Base-by-base conservation (phyloP, 2,797 vertebrate species). In the Amazona ochrocephala region DNA sequence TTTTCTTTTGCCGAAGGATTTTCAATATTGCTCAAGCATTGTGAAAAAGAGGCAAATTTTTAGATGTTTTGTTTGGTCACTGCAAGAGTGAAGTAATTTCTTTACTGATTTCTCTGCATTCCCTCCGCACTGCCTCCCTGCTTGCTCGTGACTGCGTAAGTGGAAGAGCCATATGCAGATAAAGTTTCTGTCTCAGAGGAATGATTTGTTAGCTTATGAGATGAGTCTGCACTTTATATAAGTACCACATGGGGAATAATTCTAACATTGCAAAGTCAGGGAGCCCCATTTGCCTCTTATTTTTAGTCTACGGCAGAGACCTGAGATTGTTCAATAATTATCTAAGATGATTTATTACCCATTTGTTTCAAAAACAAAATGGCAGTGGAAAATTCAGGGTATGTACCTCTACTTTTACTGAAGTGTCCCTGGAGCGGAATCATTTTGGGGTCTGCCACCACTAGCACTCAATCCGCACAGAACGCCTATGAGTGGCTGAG, bases 381-480 rank as follows among this genome's bases (percentile, higher is more conserved):
- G 51, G 2, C 16, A 70, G n/a, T 61, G 78, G 74, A 50, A 90
- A 94, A 89, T 15, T 67, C n/a, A 45, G 50, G 47, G 54, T 13
- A 18, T 37, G 29, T 27, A 77, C 41, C 61, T 91, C 58, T 88
- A 50, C 20, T 91, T 95, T 87, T 79, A 32, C 30, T 89, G 22
- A 88, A 87, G 64, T 21, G n/a, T 42, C 30, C 30, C 7, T 13
- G 13, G 54, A 86, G 48, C 54, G 34, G 92, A 87, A 93, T 76
- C 61, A 26, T 84, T 94, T 60, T 72, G 61, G 72, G 23, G 20
- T 96, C 71, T 95, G 91, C 85, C 93, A 94, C 91, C 48, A 41
- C 79, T 95, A 94, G 87, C 89, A 87, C 79, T 92, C 93, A 37
- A 42, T 88, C 91, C 24, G 22, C 74, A 67, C 62, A 81, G 88